Evolutionary conservation across 2,113 vertebrate genomes (phyloP), one percentile per base, ranked within the genome.

Genomic region (Isichthys henryi): DNA sequence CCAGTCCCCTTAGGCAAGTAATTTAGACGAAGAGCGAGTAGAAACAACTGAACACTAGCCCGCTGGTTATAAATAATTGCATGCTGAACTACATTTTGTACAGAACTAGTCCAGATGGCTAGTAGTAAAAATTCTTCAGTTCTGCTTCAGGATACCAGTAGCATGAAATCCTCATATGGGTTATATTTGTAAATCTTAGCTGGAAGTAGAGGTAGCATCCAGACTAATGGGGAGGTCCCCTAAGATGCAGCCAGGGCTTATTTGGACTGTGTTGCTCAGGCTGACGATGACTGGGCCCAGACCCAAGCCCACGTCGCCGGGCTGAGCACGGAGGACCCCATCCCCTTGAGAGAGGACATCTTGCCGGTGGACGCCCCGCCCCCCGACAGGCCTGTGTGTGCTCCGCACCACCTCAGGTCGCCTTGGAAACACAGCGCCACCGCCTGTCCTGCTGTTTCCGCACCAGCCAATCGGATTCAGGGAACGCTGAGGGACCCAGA

Each of bases 401-500:
- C 4, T 27, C 90, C 87, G 87, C 90, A 46, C 62, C 90, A 56
- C 56, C n/a, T 88, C 91, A 89, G 70, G 92, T 92, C 13, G 66
- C 3, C 91, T 89, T 90, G 45, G 4, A 86, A 48, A 90, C 90
- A 62, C 50, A 49, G 11, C 39, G 31, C 80, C 15, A 80, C 74
- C 74, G 83, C 93, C 90, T 88, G 89, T 13, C 4, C 31, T 0
- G 4, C 0, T 87, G 88, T 0, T 88, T 1, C 92, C 91, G 27
- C 86, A 87, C 92, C 93, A 62, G 94, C 92, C 80, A 90, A 94
- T 91, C 95, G 95, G 48, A 97, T 97, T 93, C 96, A 96, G 53
- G 97, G 97, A n/a, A 93, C 92, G 39, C 94, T 97, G 27, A 96
- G 95, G 90, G 92, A 97, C 92, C 95, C 97, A 53, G 97, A 98